A percentile compares a stretch with the other conserved stretches of the same genome.
phyloP scores from a whole-genome alignment of 1,140 invertebrate genomes.

The Monomorium pharaonis region DNA sequence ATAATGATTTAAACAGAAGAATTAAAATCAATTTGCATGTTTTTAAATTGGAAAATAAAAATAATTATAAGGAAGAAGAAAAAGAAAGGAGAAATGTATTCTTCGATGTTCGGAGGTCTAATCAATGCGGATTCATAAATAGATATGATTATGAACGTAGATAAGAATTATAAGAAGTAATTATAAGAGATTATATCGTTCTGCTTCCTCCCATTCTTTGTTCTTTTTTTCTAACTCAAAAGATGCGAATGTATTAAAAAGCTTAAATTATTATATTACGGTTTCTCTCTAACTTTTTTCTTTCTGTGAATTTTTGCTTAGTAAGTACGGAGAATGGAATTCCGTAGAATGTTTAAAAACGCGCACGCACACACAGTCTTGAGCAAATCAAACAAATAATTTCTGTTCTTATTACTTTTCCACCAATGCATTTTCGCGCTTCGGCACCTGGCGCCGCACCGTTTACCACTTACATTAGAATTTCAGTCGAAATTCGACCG shows the following conservation, averaged over 20 bases:
- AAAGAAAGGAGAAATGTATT: not conserved
- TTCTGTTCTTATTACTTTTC: not conserved
- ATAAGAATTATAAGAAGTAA: constrained; percentile 5
- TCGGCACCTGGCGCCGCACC: constrained; percentile 27
- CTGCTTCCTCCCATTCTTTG: not conserved
- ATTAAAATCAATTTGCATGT: not conserved
- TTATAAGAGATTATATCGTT: not conserved
- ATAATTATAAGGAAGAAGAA: not conserved
- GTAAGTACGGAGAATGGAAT: not conserved
- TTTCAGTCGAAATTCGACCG: constrained; percentile 47
- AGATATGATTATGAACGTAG: not conserved
- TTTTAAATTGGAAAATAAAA: not conserved
- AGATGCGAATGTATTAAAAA: not conserved
- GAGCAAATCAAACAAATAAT: constrained; percentile 28
- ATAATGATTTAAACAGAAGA: not conserved
- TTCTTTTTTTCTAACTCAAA: not conserved
- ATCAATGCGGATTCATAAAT: not conserved
- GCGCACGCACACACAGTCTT: not conserved
- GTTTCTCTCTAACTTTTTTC: not conserved
- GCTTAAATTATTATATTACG: not conserved
- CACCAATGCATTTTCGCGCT: not conserved
- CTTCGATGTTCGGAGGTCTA: not conserved
- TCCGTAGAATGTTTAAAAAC: not conserved
- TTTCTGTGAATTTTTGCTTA: not conserved
- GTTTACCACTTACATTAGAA: constrained; percentile 53